Conservation (phyloP, 2,888 invertebrate species). For the Apomyelois bistriatella region DNA sequence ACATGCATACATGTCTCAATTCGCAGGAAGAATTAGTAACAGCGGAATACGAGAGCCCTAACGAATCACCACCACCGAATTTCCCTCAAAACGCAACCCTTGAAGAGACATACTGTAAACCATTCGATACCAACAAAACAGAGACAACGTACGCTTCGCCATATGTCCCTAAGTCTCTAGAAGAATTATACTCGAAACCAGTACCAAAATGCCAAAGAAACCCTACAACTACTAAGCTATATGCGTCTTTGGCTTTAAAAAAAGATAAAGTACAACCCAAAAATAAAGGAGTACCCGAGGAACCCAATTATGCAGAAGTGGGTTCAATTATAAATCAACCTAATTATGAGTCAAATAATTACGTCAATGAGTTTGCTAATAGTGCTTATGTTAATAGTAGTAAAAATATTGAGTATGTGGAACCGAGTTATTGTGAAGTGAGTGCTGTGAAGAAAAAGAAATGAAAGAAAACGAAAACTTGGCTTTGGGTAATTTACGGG, state of each 20-base stretch:
- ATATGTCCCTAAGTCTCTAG: background rate
- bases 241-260: background rate
- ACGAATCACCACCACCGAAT: background rate
- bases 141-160: background rate
- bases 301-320: background rate
- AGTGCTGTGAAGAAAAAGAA: background rate
- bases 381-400: background rate
- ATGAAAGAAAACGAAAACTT: background rate
- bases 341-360: background rate
- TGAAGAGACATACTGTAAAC: constrained; percentile 1
- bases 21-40: background rate
- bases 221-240: background rate
- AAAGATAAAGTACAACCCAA: background rate
- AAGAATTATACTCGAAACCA: background rate
- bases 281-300: background rate
- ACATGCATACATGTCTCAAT: background rate
- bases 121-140: background rate
- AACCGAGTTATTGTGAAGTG: constrained; percentile 1
- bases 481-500: too few species aligned
- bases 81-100: background rate
- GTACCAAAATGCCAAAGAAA: background rate
- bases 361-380: background rate
- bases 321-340: background rate
- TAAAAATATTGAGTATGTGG: background rate
- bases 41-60: background rate